These are phyloP conservation scores for Huso huso DNA, from an alignment of 2,797 vertebrate genomes.

Conservation along the genomic window DNA sequence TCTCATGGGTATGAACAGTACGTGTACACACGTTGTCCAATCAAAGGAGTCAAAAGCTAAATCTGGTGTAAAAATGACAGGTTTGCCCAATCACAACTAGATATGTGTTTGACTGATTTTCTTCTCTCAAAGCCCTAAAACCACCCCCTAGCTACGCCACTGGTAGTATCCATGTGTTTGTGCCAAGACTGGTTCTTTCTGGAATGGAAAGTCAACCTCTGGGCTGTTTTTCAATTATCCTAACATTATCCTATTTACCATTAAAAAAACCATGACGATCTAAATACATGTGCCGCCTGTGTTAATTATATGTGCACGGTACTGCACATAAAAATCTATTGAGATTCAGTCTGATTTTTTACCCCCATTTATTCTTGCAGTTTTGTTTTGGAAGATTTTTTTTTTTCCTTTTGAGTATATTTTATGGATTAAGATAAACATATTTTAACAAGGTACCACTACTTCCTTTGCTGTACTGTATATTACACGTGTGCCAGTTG, in stretches of 20 bases:
- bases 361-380: slow-evolving; percentile 36
- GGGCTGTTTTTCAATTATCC: slow-evolving; percentile 23
- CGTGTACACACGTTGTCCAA: too few relatives aligned
- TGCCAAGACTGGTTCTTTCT: slow-evolving; percentile 40
- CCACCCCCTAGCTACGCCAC: too few relatives aligned
- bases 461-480: slow-evolving; percentile 41
- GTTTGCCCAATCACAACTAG: too few relatives aligned
- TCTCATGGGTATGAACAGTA: too few relatives aligned
- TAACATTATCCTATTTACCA: neutral
- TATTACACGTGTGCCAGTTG: slow-evolving; percentile 22
- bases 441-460: slow-evolving; percentile 61
- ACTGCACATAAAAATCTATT: too few relatives aligned
- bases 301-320: too few relatives aligned
- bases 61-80: too few relatives aligned
- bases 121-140: too few relatives aligned
- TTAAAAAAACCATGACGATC: neutral
- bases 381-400: slow-evolving; percentile 58
- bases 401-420: slow-evolving; percentile 51
- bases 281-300: too few relatives aligned
- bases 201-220: slow-evolving; percentile 47
- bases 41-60: too few relatives aligned
- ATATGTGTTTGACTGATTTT: too few relatives aligned
- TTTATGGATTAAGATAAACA: slow-evolving; percentile 69
- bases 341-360: slow-evolving; percentile 24
- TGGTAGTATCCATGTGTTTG: slow-evolving; percentile 7